These are phyloP conservation scores for Sebastes minor DNA, from an alignment of 2,797 vertebrate genomes.

Conservation along the genomic window DNA sequence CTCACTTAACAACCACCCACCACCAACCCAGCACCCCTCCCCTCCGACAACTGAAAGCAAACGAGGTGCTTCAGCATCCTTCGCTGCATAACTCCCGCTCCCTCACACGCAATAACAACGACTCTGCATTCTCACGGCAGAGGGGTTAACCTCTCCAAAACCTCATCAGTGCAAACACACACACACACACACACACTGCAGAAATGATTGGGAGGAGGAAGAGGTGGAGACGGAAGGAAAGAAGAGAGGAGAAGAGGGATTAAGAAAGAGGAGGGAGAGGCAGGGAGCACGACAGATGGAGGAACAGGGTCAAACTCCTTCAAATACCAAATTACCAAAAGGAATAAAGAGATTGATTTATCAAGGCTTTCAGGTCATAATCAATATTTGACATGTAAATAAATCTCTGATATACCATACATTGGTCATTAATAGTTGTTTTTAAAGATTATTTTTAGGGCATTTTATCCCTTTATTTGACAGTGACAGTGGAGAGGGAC, in stretches of 20 bases:
- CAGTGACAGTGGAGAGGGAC: background rate
- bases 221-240: background rate
- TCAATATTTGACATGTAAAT: background rate
- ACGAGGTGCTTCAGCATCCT: constrained; percentile 29
- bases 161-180: constrained; percentile 31
- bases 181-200: background rate
- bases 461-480: background rate
- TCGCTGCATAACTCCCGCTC: constrained; percentile 12
- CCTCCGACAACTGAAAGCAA: constrained; percentile 24
- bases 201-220: background rate
- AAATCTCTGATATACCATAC: background rate
- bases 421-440: background rate
- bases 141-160: constrained; percentile 34
- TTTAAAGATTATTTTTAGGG: accelerated
- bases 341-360: background rate
- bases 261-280: background rate
- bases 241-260: constrained; percentile 8
- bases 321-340: background rate
- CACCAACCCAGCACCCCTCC: background rate
- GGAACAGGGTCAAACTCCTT: background rate
- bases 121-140: constrained; percentile 8
- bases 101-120: background rate
- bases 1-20: constrained; percentile 15
- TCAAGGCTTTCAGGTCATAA: accelerated
- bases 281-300: background rate